phyloP scores from a whole-genome alignment of 2,797 vertebrate genomes.

The Catamblyrhynchus diadema region DNA sequence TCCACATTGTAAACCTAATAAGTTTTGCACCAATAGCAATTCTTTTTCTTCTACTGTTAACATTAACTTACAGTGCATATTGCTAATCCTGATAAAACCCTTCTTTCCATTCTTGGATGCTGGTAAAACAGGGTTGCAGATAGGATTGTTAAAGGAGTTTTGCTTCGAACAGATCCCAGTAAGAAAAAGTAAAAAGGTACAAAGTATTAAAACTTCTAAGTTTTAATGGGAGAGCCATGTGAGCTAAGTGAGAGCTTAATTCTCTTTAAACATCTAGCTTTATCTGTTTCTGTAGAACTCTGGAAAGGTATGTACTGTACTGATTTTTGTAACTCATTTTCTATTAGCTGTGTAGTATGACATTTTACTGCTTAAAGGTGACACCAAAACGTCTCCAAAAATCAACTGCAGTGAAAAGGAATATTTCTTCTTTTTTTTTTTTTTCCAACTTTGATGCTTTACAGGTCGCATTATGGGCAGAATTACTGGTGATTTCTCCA shows the following conservation, averaged over 20 bases:
- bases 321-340: background rate
- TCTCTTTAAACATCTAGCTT: background rate
- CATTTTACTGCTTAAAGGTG: background rate
- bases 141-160: background rate
- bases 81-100: background rate
- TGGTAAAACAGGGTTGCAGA: background rate
- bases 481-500: background rate
- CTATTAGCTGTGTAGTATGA: background rate
- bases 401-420: background rate
- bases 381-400: background rate
- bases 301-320: background rate
- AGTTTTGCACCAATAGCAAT: background rate
- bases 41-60: background rate
- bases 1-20: background rate
- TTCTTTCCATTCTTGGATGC: background rate
- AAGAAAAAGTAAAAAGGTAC: background rate
- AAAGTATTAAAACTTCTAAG: background rate
- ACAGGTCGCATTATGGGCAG: background rate
- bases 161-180: background rate
- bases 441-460: background rate
- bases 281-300: background rate
- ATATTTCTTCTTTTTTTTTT: background rate
- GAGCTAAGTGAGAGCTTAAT: background rate
- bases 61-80: background rate
- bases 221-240: background rate